These are phyloP conservation scores for Gavialis gangeticus DNA, from an alignment of 2,113 vertebrate genomes.

Conservation along the genomic window DNA sequence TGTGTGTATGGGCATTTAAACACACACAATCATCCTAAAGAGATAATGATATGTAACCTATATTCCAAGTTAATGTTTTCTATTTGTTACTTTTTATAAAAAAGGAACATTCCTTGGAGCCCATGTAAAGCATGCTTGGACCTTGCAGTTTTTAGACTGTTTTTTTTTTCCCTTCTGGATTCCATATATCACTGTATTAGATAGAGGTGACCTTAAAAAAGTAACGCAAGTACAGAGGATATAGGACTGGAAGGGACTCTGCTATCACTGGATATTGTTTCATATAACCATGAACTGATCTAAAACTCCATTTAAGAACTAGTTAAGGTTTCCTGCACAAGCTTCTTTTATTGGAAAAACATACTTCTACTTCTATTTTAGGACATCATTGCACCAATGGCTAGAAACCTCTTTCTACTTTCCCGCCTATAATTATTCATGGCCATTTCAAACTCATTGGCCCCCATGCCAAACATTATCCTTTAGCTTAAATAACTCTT, in stretches of 20 bases:
- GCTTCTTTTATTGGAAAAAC: neutral
- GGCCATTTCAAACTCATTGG: conserved; percentile 15
- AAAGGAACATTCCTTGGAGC: neutral
- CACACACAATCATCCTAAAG: neutral
- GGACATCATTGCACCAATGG: conserved; percentile 9
- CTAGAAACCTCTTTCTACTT: conserved; percentile 13
- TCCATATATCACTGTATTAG: neutral
- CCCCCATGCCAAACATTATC: neutral
- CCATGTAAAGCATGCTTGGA: neutral
- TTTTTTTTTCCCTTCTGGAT: neutral
- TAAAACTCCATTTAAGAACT: neutral
- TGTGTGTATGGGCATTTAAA: neutral
- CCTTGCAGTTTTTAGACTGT: neutral
- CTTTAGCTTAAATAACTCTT: neutral
- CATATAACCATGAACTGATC: neutral
- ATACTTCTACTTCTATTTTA: neutral
- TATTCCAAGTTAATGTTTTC: neutral
- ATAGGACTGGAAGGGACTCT: no score
- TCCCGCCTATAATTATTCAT: neutral
- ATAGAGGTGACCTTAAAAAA: neutral
- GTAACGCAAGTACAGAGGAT: no score
- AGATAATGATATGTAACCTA: neutral
- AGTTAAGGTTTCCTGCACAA: neutral
- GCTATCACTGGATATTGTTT: neutral
- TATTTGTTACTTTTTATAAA: neutral